Percentiles rank a stretch among this genome's conserved stretches.
phyloP scores from a whole-genome alignment of 1,140 invertebrate genomes.

The Drosophila lacteicornis region DNA sequence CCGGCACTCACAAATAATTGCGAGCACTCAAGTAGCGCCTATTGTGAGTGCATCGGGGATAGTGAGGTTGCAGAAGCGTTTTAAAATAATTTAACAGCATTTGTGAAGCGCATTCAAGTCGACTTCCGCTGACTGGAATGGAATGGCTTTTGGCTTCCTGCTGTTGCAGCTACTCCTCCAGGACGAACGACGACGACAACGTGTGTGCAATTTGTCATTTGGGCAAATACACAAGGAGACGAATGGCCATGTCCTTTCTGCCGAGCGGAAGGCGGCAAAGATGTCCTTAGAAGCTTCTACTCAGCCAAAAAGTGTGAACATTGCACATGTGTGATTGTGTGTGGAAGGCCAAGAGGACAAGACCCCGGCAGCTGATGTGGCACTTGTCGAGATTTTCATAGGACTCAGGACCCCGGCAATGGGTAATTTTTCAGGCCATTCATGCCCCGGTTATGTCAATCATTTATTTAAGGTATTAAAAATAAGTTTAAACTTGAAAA shows the following conservation, averaged over 20 bases:
- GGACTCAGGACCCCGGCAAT: constrained; percentile 15
- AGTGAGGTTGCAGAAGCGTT: constrained; percentile 58
- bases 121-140: constrained; percentile 70
- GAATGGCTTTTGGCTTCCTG: constrained; percentile 57
- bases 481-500: neutral
- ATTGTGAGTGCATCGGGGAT: constrained; percentile 50
- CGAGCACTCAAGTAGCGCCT: constrained; percentile 74
- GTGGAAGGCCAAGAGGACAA: constrained; percentile 12
- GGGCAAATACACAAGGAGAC: constrained; percentile 72
- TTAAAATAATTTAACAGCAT: constrained; percentile 83
- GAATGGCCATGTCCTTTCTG: constrained; percentile 58
- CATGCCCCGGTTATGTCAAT: constrained; percentile 11
- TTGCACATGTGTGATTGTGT: constrained; percentile 48
- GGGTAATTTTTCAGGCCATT: constrained; percentile 39
- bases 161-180: neutral
- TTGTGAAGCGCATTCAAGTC: constrained; percentile 77
- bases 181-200: constrained; percentile 30
- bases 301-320: constrained; percentile 47
- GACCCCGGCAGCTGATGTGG: constrained; percentile 36
- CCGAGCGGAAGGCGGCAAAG: constrained; percentile 3
- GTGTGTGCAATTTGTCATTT: constrained; percentile 80
- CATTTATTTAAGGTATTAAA: constrained; percentile 1
- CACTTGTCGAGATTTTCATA: constrained; percentile 60
- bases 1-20: constrained; percentile 74
- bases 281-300: constrained; percentile 4